Conservation (phyloP, 2,888 invertebrate genomes). For the Acleris literana region DNA sequence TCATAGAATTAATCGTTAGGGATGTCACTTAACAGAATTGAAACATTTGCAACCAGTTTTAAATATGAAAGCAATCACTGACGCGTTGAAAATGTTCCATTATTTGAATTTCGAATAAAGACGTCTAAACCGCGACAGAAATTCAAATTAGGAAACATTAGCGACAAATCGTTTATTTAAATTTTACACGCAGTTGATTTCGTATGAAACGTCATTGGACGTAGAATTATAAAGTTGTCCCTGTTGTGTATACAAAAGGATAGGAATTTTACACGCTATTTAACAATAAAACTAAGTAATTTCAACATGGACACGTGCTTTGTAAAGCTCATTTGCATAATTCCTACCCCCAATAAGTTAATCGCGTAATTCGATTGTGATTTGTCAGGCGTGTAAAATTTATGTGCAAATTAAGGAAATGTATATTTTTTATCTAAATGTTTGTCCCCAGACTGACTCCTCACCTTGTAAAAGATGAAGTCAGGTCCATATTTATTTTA, state of each 20-base stretch:
- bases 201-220: conserved; percentile 65
- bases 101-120: conserved; percentile 73
- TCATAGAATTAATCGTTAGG: conserved; percentile 52
- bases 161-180: conserved; percentile 74
- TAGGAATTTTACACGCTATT: conserved; percentile 76
- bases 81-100: conserved; percentile 66
- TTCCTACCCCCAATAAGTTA: conserved; percentile 58
- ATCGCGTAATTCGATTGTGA: conserved; percentile 55
- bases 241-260: conserved; percentile 63
- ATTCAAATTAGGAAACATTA: conserved; percentile 69
- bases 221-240: conserved; percentile 69
- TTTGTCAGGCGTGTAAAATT: conserved; percentile 43
- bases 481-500: too few species aligned
- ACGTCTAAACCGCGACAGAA: conserved; percentile 74
- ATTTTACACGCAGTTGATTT: conserved; percentile 80
- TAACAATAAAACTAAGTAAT: conserved; percentile 71
- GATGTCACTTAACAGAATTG: conserved; percentile 46
- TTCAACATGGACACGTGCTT: conserved; percentile 67
- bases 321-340: conserved; percentile 69
- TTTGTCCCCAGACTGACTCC: too few species aligned
- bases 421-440: too few species aligned
- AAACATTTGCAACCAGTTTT: conserved; percentile 55
- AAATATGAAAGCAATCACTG: conserved; percentile 67
- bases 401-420: conserved; percentile 36
- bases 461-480: too few species aligned